phyloP scores from a whole-genome alignment of 2,888 invertebrate genomes.

The Brachyptera risi region DNA sequence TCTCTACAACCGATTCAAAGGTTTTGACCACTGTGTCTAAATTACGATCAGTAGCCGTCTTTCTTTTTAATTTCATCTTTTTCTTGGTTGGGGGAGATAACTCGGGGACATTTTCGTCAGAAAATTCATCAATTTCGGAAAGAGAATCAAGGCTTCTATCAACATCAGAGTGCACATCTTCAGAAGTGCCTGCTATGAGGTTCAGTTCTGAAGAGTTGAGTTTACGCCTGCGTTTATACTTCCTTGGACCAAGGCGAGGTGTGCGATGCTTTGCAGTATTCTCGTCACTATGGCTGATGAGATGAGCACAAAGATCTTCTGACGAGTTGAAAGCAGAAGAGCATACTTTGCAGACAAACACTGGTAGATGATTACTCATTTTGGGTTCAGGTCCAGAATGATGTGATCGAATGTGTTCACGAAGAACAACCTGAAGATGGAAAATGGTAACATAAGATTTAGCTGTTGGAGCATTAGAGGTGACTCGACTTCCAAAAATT shows the following conservation, averaged over 20 bases:
- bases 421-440: conserved; percentile 58
- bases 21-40: conserved; percentile 49
- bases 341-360: conserved; percentile 74
- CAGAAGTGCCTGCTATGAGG: conserved; percentile 38
- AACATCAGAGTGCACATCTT: conserved; percentile 4
- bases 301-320: conserved; percentile 71
- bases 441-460: too few species aligned
- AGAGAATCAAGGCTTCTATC: conserved; percentile 40
- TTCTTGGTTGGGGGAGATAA: conserved; percentile 27
- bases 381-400: conserved; percentile 77
- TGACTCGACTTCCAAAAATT: too few species aligned
- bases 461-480: too few species aligned
- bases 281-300: conserved; percentile 80
- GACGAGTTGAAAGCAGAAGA: conserved; percentile 65
- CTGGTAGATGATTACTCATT: conserved; percentile 56
- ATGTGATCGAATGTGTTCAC: conserved; percentile 81
- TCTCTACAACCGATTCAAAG: conserved; percentile 48
- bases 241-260: conserved; percentile 72
- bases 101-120: background rate
- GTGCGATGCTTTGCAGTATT: conserved; percentile 78
- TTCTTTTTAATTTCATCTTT: conserved; percentile 41
- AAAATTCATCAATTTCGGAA: conserved; percentile 42
- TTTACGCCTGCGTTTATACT: conserved; percentile 76
- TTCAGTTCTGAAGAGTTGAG: conserved; percentile 58
- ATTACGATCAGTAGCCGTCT: conserved; percentile 43